Conservation (phyloP, 2,888 invertebrate species). For the Nomada hirtipes region DNA sequence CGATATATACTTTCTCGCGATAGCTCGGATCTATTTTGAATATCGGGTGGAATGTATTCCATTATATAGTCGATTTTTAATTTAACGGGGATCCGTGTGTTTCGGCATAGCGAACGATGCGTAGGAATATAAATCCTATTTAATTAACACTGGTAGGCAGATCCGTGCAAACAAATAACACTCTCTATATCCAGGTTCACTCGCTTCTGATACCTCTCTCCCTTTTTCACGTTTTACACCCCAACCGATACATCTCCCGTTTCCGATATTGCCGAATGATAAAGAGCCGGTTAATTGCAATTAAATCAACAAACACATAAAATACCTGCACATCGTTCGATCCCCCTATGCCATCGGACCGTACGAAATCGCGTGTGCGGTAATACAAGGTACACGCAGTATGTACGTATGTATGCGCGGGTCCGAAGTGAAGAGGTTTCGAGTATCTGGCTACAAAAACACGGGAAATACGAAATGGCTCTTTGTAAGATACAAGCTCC, state of each 20-base stretch:
- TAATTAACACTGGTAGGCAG: constrained; percentile 74
- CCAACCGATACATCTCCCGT: constrained; percentile 47
- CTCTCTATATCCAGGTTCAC: constrained; percentile 50
- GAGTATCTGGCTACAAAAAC: constrained; percentile 43
- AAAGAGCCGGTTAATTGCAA: constrained; percentile 72
- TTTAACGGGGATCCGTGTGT: constrained; percentile 54
- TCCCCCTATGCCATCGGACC: constrained; percentile 4
- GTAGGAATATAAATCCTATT: constrained; percentile 71
- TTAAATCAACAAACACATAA: constrained; percentile 71
- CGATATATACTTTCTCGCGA: constrained; percentile 7
- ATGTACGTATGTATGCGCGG: constrained; percentile 13
- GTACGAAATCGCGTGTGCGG: constrained; percentile 41
- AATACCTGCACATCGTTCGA: constrained; percentile 49
- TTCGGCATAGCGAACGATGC: constrained; percentile 43
- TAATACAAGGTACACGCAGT: constrained; percentile 32
- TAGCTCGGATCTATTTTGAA: constrained; percentile 21
- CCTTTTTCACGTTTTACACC: constrained; percentile 51
- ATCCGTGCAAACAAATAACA: constrained; percentile 70
- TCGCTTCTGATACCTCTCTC: constrained; percentile 52
- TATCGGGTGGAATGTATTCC: constrained; percentile 11
- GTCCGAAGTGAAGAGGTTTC: constrained; percentile 52
- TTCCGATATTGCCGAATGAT: constrained; percentile 71
- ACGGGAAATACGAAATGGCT: constrained; percentile 37
- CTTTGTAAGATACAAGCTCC: constrained; percentile 46
- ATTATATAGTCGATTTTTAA: constrained; percentile 60